A percentile compares a stretch with the other conserved stretches of the same genome.
These are phyloP conservation scores for Eudasyphora cyanicolor DNA, from an alignment of 2,888 invertebrate genomes.

Conservation along the genomic window DNA sequence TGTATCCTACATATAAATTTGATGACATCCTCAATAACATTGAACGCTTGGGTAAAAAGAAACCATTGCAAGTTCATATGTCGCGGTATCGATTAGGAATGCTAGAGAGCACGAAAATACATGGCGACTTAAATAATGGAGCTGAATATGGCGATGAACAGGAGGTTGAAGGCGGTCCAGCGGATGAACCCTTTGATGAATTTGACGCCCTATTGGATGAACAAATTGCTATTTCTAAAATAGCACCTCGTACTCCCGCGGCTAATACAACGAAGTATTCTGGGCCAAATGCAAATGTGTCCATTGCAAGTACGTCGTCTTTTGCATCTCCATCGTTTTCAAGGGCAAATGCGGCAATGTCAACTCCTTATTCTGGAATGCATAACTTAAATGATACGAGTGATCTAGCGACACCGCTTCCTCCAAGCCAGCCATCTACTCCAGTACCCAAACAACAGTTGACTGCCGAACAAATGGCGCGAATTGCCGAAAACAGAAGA, in stretches of 20 bases:
- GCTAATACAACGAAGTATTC: constrained; percentile 61
- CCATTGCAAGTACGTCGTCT: constrained; percentile 65
- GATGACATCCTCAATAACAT: constrained; percentile 90
- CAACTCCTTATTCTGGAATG: constrained; percentile 72
- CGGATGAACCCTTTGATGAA: constrained; percentile 82
- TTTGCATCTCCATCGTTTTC: constrained; percentile 75
- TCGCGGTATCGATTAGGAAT: constrained; percentile 82
- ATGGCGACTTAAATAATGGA: constrained; percentile 79
- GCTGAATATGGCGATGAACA: constrained; percentile 80
- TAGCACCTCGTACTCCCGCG: constrained; percentile 76
- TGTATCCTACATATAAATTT: constrained; percentile 94
- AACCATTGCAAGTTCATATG: constrained; percentile 87
- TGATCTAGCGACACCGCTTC: constrained; percentile 75
- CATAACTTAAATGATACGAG: constrained; percentile 62
- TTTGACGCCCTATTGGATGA: constrained; percentile 84
- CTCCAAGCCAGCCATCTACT: constrained; percentile 72
- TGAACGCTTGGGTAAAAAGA: constrained; percentile 91
- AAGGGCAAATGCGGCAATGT: constrained; percentile 71
- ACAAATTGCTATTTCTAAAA: constrained; percentile 83
- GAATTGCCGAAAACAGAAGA: constrained; percentile 85
- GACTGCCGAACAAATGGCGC: constrained; percentile 84
- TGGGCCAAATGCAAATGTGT: constrained; percentile 34
- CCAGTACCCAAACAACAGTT: constrained; percentile 73
- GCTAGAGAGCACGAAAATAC: constrained; percentile 78
- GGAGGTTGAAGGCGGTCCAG: constrained; percentile 72